Evolutionary conservation across 37 sponge, comb jelly and placozoan genomes (phyloP), one percentile per base, ranked within the genome.

Genomic region (Diacarnus erythraeanus): DNA sequence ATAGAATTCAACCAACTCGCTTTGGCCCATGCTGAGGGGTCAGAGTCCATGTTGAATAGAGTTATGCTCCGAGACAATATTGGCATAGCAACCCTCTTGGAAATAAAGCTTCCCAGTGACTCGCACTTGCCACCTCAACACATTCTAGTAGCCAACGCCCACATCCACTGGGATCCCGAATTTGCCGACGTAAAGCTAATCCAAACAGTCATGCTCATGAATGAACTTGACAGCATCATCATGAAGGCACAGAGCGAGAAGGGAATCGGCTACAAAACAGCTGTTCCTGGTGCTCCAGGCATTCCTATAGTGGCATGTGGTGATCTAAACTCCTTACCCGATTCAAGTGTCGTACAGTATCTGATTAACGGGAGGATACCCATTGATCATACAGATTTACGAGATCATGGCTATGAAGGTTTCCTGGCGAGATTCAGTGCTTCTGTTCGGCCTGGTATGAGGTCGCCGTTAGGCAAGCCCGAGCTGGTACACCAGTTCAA

Each of bases 121-220:
- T 5, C 38, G 27, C 71, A 38, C 47, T 34, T 54, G 58, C 71
- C 42, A 30, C 77, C 81, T 6, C 89, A 82, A 33, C 83, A 95
- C 51, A 34, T 97, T 30, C 64, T 97, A 9, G 93, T 97, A 17
- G 77, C 94, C 71, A 97, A 97, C 60, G 86, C 91, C 26, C 98
- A 97, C 93, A 97, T 97, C 30, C 94, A 95, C 83, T 97, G 98
- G 98, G 98, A 97, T 78, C 98, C 98, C 0, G 98, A 97, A 74
- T 97, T 79, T 43, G 57, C 79, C 5, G 98, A 97, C 54, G 98
- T 97, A 44, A 97, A 97, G 72, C 91, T 97, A 23, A 90, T 97
- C 20, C 98, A 97, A 57, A 90, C 93, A 10, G 73, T 91, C 63
- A 91, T 91, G 92, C 57, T 91, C 36, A 86, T 86, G 80, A 80